phyloP scores from a whole-genome alignment of 2,888 invertebrate species.

The Agrotis puta region DNA sequence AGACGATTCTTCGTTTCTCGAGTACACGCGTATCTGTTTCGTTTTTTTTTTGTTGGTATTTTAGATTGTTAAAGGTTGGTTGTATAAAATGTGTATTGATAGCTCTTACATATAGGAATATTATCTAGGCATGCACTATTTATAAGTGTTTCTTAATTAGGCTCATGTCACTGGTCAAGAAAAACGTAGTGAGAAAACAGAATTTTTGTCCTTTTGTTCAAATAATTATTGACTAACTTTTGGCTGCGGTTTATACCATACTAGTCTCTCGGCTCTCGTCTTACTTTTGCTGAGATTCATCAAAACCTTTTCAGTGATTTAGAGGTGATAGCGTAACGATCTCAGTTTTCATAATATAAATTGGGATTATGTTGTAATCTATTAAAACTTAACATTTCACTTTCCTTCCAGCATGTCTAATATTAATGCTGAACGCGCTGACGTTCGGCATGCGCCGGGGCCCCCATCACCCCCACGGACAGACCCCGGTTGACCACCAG shows the following conservation, averaged over 20 bases:
- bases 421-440: conserved; percentile 75
- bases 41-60: not conserved
- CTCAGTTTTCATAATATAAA: too few relatives aligned
- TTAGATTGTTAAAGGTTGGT: not conserved
- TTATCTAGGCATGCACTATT: not conserved
- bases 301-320: too few relatives aligned
- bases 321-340: too few relatives aligned
- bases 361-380: too few relatives aligned
- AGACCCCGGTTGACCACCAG: conserved; percentile 79
- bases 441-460: conserved; percentile 79
- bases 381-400: not conserved
- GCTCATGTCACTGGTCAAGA: not conserved
- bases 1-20: not conserved
- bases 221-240: too few relatives aligned
- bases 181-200: too few relatives aligned
- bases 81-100: not conserved
- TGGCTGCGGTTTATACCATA: too few relatives aligned
- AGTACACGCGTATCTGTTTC: not conserved
- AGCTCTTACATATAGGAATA: not conserved
- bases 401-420: conserved; percentile 76
- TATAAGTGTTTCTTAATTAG: not conserved
- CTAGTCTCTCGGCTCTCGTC: too few relatives aligned
- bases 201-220: not conserved
- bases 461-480: conserved; percentile 86
- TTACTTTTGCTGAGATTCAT: too few relatives aligned